Base-by-base conservation (phyloP, 2,888 invertebrate genomes). In the Taenaris catops region DNA sequence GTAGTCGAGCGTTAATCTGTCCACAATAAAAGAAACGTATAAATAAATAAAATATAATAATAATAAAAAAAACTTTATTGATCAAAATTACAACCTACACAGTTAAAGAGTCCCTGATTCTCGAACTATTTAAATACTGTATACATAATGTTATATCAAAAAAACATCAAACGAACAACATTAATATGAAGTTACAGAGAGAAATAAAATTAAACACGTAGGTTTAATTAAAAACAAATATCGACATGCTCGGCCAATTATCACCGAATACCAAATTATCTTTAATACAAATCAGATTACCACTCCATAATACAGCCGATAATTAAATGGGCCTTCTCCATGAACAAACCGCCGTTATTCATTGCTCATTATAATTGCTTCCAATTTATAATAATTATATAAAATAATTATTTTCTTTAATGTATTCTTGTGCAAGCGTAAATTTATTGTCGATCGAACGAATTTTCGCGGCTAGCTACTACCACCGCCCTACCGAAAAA, bases 271-370 rank as follows among this genome's bases (percentile, higher is more conserved):
- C 49, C 38, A 39, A 40, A 55, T 59, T 64, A 63, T 61, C 55
- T 57, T 56, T 49, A 51, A 46, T 47, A 53, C 52, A 55, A 51
- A 56, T 63, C 56, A 48, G 52, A 58, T 58, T 56, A 58, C 55
- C 58, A 47, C 44, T 48, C 48, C 48, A 53, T 60, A 51, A 61
- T 53, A 43, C 34, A 46, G 40, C 36, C 39, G 48, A 46, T 41
- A 54, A 54, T 62, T 60, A 53, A 60, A 58, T 58, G 51, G 44
- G 38, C 40, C 27, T 35, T 34, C 19, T 25, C 25, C 25, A 33
- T 26, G 40, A 34, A 47, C 38, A 35, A 35, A 21, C 28, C 17
- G 34, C 36, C 44, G 45, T 50, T 48, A 46, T 51, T 55, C 40
- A 43, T 38, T 28, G 39, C 21, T 25, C 18, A 33, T 38, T 33